Base-by-base conservation (phyloP, 92 coral and sea anemone genomes). In the Parazoanthus swiftii region DNA sequence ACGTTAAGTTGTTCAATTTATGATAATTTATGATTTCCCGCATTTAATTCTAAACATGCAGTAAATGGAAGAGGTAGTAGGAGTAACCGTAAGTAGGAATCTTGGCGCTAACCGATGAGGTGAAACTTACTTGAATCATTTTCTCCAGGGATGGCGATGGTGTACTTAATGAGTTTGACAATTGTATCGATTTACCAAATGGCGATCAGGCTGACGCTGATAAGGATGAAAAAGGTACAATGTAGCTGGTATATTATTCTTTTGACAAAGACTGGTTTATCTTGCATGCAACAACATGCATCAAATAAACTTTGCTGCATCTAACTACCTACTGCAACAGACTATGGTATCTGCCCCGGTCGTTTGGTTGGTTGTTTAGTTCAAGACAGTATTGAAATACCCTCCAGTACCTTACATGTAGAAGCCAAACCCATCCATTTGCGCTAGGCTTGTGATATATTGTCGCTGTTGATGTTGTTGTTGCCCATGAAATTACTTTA, bases 131-230 rank as follows among this genome's bases (percentile, higher is more conserved):
- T 13, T 73, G 77, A 33, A 14, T 33, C 18, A 4, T 73, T 65
- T 25, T 46, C 10, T 26, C 76, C 82, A 96, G 99, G 39, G 99
- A 96, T 89, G 99, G 99, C n/a, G 96, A 95, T 39, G 92, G 96
- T 43, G 93, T 94, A 39, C 92, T 89, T 42, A 86, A 96, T 83
- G 98, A 90, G 23, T 91, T 88, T 67, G 99, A 96, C 83, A 96
- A 96, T 88, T 96, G 99, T 82, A 78, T 91, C 71, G 98, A 96
- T 89, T 92, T 96, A 42, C 99, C 99, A 2, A 96, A 96, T 92
- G 99, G 98, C 67, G 99, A 96, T 74, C 99, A 96, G 89, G 98
- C 94, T 48, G 95, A 96, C 86, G 95, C 92, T 54, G 98, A 96
- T 89, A 86, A 58, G 15, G 97, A 96, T 70, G 43, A 66, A 6